Base-by-base conservation (phyloP, 2,797 vertebrate genomes). In the Parauchenoglanis ngamensis region DNA sequence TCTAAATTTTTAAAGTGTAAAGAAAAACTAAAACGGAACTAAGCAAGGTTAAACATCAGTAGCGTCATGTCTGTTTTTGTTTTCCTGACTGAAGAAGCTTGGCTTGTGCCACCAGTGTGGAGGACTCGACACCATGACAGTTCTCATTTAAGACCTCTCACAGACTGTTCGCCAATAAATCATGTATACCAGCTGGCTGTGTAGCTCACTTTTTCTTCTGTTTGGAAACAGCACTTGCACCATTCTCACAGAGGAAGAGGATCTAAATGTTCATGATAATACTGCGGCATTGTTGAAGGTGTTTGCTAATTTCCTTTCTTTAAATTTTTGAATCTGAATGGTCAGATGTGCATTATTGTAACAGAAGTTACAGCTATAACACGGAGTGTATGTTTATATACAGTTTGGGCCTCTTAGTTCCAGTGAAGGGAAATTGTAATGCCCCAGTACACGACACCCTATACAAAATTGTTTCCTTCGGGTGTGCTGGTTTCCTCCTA, bases 151-250 rank as follows among this genome's bases (percentile, higher is more conserved):
- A 83, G 70, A 77, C 15, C 7, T 40, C 49, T 68, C 3, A 17
- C 15, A 21, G 7, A 59, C 59, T 70, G 54, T 46, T 56, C 65
- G 19, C 17, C 56, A 89, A 80, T 89, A 89, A 89, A 89, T 84
- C 73, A 78, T 77, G 67, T 61, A 73, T 84, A 57, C 21, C 80
- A 40, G 23, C 61, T 7, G 28, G 6, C 17, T 54, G 25, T 76
- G 28, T 23, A 40, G 54, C 21, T 77, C 10, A 1, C 8, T 61
- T 28, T 46, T 31, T 54, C n/a, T n/a, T 75, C 76, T 35, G 4
- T 73, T 40, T 49, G 11, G 40, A 78, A 61, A 52, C 40, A 52
- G n/a, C 54, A 15, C 40, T 15, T 8, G 1, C 13, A 25, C 35
- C 3, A 67, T 63, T 7, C 1, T 21, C 10, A 40, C 11, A 4